Base-by-base conservation (phyloP, 2,888 invertebrate species). In the Biston stratarius region DNA sequence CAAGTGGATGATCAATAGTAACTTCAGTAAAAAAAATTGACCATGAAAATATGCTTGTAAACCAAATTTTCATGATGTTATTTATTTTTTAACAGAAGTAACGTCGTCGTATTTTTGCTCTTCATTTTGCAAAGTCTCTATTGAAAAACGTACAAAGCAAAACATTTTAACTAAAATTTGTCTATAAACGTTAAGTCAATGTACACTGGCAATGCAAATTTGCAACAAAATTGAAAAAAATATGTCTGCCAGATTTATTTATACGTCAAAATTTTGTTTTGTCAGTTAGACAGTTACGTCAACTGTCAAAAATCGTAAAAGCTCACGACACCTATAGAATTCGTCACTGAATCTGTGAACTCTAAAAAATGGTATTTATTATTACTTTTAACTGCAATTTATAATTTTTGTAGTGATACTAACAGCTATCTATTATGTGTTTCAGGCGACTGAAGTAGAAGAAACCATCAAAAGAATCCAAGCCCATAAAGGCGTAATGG, bases 401-500 rank as follows among this genome's bases (percentile, higher is more conserved):
- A 1, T 15, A 2, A 11, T 36, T 0, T 12, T 12, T 12, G 9
- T 8, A 9, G 11, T 48, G 6, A 24, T 44, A n/a, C 36, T 15
- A 33, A 58, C 14, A 12, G 11, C 33, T 33, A 45, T 58, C 8
- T 62, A 9, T 49, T 7, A 57, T 76, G 14, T 57, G 52, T 92
- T 94, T 12, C 84, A 95, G 95, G 95, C 95, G 9, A 95, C 95
- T 73, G 99, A 99, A 95, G 98, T 99, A 47, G 99, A 99, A 91
- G 99, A 99, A 94, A 99, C 99, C 11, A 96, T 99, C 88, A 99
- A 99, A 94, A 95, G 99, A 73, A 98, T 99, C 82, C 98, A 99
- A 86, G 96, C 97, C 57, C 99, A 99, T 84, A 99, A 99, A 94
- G 99, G 99, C 76, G 99, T 99, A 67, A 96, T 98, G 83, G 99